Percentiles rank a stretch among this genome's conserved stretches.
Evolutionary conservation across 2,113 vertebrate genomes (phyloP).

Genomic region (Lophius piscatorius): DNA sequence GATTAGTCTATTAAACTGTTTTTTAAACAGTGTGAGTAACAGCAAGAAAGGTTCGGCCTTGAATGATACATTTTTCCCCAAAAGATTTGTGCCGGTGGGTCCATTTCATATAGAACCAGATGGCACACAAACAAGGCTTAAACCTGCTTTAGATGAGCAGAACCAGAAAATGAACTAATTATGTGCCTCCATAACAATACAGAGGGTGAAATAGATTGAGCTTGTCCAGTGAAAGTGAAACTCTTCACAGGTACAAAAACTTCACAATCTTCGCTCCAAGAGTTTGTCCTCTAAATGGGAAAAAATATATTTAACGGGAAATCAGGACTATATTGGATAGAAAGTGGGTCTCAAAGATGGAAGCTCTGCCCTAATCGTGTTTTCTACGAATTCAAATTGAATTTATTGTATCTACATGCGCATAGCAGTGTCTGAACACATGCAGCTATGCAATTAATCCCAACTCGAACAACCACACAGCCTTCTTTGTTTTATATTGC

Average conservation of each 20-base stretch:
- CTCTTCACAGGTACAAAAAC: background rate
- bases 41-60: no score
- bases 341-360: slow-evolving; percentile 3
- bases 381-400: slow-evolving; percentile 2
- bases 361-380: slow-evolving; percentile 2
- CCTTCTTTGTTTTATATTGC: slow-evolving; percentile 18
- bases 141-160: background rate
- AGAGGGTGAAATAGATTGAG: background rate
- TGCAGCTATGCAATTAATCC: background rate
- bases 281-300: background rate
- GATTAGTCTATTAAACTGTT: no score
- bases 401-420: background rate
- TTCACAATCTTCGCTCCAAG: background rate
- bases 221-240: background rate
- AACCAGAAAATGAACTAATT: background rate
- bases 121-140: no score
- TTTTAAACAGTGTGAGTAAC: no score
- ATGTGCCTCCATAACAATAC: background rate
- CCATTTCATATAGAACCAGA: no score
- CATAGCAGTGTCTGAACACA: slow-evolving; percentile 12
- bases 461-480: slow-evolving; percentile 9
- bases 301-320: slow-evolving; percentile 1
- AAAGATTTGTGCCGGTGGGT: no score
- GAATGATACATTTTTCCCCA: no score
- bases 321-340: background rate